Percentiles rank a stretch among this genome's conserved stretches.
These are phyloP conservation scores for Syndactyla subalaris DNA, from an alignment of 2,797 vertebrate species.

Conservation along the genomic window DNA sequence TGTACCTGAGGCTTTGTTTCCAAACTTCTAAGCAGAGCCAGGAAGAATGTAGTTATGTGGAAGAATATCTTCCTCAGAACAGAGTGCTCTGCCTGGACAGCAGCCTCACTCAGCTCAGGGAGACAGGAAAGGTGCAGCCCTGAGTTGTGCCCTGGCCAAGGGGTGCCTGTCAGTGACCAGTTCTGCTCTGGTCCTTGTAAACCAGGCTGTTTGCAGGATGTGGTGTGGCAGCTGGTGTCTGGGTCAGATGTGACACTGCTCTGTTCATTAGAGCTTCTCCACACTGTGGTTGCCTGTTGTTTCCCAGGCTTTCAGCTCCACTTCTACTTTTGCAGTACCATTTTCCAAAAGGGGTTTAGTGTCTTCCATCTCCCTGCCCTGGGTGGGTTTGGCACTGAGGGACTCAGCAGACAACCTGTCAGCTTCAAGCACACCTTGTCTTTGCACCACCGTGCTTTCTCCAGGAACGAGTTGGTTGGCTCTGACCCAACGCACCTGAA, in stretches of 20 bases:
- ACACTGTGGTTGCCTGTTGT: neutral
- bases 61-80: neutral
- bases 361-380: neutral
- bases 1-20: neutral
- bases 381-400: neutral
- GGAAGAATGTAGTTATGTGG: fast-evolving
- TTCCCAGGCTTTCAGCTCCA: neutral
- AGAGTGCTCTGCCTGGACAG: neutral
- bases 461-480: neutral
- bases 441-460: neutral
- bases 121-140: neutral
- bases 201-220: neutral
- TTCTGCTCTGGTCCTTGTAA: neutral
- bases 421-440: neutral
- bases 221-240: neutral
- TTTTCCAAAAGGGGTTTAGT: neutral
- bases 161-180: neutral
- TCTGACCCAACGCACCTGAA: neutral
- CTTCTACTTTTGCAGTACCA: neutral
- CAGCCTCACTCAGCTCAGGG: neutral
- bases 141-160: neutral
- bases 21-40: neutral
- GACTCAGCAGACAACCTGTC: neutral
- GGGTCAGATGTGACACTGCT: neutral
- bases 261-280: neutral